phyloP scores from a whole-genome alignment of 2,888 invertebrate species.

The Caenorhabditis sinica region DNA sequence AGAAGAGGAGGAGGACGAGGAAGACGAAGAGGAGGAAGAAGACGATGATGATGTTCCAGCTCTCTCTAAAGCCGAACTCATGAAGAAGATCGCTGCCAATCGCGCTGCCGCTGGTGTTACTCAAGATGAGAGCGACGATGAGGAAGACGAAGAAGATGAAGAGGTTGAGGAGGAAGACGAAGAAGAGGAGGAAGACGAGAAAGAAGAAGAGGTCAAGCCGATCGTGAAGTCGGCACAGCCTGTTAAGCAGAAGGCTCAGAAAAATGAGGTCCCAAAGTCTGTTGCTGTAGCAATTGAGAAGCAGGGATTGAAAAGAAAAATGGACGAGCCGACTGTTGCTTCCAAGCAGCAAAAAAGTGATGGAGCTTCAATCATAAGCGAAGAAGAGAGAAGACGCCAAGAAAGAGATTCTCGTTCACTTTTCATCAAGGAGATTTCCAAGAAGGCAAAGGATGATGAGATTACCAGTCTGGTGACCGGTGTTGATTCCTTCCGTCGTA shows the following conservation, averaged over 20 bases:
- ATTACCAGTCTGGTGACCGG: constrained; percentile 49
- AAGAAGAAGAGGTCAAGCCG: constrained; percentile 37
- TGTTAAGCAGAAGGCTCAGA: constrained; percentile 16
- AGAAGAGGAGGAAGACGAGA: constrained; percentile 51
- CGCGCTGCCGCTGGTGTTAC: constrained; percentile 30
- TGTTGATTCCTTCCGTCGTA: constrained; percentile 74
- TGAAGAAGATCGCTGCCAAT: constrained; percentile 54
- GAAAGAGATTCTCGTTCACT: constrained; percentile 75
- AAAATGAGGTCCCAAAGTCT: constrained; percentile 5
- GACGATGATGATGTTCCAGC: constrained; percentile 43
- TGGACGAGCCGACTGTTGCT: constrained; percentile 55
- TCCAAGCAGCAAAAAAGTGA: constrained; percentile 54
- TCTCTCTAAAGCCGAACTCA: constrained; percentile 49
- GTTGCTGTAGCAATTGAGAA: constrained; percentile 2
- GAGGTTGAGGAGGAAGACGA: constrained; percentile 64
- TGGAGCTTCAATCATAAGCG: constrained; percentile 62
- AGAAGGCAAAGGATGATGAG: constrained; percentile 62
- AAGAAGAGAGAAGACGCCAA: constrained; percentile 75
- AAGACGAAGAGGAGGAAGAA: constrained; percentile 62
- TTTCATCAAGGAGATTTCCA: constrained; percentile 76
- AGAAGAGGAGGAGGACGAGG: constrained; percentile 68
- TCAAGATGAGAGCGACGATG: constrained; percentile 41
- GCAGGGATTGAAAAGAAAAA: constrained; percentile 66
- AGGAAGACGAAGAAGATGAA: constrained; percentile 62
- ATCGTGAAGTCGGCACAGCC: constrained; percentile 15